These are phyloP conservation scores for Callorhinus ursinus DNA, from an alignment of 2,113 vertebrate species.

Conservation along the genomic window DNA sequence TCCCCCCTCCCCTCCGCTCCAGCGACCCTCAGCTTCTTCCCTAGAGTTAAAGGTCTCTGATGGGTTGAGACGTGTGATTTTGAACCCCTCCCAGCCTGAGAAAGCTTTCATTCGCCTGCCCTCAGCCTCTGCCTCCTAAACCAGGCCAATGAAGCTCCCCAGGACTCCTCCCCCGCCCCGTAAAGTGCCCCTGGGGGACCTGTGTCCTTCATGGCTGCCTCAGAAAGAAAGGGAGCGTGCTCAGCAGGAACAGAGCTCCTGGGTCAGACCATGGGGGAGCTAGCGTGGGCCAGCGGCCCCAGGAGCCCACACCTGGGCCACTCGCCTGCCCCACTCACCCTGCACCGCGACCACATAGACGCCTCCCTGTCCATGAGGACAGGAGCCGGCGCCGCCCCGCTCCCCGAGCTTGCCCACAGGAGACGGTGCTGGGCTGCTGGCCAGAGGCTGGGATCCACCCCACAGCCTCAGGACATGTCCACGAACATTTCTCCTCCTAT, in stretches of 20 bases:
- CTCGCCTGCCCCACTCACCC: background rate
- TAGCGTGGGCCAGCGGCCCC: background rate
- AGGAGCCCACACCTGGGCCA: background rate
- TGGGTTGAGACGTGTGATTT: background rate
- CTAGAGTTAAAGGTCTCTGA: background rate
- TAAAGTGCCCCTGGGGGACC: rapidly evolving
- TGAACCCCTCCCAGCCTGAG: background rate
- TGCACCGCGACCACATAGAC: background rate
- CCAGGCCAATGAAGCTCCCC: background rate
- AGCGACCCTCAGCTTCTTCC: background rate
- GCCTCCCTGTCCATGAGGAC: background rate
- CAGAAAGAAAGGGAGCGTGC: background rate
- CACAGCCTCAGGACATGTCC: background rate
- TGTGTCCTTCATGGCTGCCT: background rate
- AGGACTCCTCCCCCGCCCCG: too few relatives aligned
- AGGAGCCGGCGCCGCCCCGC: background rate
- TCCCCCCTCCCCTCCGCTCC: background rate
- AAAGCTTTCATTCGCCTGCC: too few relatives aligned
- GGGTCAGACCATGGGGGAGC: background rate
- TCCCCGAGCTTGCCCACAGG: background rate
- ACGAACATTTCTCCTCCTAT: background rate
- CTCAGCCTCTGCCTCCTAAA: background rate
- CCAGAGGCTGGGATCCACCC: background rate
- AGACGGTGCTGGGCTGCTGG: background rate
- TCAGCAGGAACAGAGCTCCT: background rate